Evolutionary conservation across 1,140 invertebrate species (phyloP).

Genomic region (Sminthurinus signatus): DNA sequence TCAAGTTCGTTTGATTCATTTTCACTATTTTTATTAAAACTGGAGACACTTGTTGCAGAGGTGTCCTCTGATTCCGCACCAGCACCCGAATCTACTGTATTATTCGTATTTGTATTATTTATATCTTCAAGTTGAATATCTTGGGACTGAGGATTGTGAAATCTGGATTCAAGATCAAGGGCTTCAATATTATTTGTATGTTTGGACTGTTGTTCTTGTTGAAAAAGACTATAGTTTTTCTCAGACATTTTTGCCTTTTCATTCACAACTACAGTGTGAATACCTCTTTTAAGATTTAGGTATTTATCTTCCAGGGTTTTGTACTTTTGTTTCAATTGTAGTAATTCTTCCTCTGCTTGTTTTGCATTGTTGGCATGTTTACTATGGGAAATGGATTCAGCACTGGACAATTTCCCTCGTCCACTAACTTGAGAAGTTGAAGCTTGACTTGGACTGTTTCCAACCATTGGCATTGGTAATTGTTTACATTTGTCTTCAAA

Average conservation of each 20-base stretch:
- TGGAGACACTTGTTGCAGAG: not conserved
- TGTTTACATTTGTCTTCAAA: not conserved
- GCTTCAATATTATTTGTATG: not conserved
- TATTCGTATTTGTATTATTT: not conserved
- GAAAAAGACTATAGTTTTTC: not conserved
- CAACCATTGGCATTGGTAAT: too few relatives aligned
- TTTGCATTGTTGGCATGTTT: not conserved
- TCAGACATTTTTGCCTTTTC: not conserved
- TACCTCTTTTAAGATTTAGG: conserved; percentile 13
- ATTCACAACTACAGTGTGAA: conserved; percentile 3
- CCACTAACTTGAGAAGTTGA: too few relatives aligned
- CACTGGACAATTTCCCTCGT: too few relatives aligned
- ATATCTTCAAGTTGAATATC: too few relatives aligned
- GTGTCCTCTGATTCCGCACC: conserved; percentile 14
- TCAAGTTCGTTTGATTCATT: not conserved
- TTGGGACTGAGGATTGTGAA: not conserved
- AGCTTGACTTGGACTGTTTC: too few relatives aligned
- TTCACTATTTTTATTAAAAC: not conserved
- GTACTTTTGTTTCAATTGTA: conserved; percentile 17
- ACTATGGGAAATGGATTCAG: too few relatives aligned
- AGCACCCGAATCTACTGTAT: conserved; percentile 4
- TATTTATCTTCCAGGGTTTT: conserved; percentile 29
- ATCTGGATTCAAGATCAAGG: not conserved
- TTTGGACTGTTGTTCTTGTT: not conserved
- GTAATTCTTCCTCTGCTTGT: conserved; percentile 9